Evolutionary conservation across 1,140 invertebrate genomes (phyloP).

Genomic region (Alviniconcha marisindica): DNA sequence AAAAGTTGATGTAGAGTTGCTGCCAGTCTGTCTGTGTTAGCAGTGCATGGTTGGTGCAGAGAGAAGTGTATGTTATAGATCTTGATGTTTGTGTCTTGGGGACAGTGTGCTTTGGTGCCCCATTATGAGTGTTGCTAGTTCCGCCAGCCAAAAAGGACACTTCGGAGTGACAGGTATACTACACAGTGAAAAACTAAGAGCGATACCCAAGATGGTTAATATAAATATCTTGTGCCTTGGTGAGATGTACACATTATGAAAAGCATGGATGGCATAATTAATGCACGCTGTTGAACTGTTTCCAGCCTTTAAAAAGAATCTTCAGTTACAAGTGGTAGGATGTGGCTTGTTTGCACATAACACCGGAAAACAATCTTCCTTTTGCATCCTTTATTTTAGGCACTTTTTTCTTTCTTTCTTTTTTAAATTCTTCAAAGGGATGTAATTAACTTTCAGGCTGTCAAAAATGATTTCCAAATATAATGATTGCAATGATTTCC

Average conservation of each 20-base stretch:
- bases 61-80: slow-evolving; percentile 33
- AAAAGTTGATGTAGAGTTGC: too few relatives aligned
- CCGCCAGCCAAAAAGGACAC: neutral
- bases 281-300: neutral
- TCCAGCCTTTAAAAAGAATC: neutral
- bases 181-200: neutral
- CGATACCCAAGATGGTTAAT: neutral
- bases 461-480: too few relatives aligned
- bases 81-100: slow-evolving; percentile 40
- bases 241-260: too few relatives aligned
- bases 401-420: too few relatives aligned
- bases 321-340: too few relatives aligned
- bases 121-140: slow-evolving; percentile 40
- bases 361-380: too few relatives aligned
- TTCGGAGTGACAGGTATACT: neutral
- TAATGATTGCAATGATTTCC: too few relatives aligned
- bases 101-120: slow-evolving; percentile 20
- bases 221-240: neutral
- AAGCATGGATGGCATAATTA: neutral
- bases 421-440: too few relatives aligned
- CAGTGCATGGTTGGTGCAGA: slow-evolving; percentile 11
- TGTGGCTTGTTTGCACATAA: too few relatives aligned
- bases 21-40: neutral
- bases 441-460: too few relatives aligned
- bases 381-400: too few relatives aligned